These are phyloP conservation scores for Hafferia zeledoni DNA, from an alignment of 2,797 vertebrate species.

Conservation along the genomic window DNA sequence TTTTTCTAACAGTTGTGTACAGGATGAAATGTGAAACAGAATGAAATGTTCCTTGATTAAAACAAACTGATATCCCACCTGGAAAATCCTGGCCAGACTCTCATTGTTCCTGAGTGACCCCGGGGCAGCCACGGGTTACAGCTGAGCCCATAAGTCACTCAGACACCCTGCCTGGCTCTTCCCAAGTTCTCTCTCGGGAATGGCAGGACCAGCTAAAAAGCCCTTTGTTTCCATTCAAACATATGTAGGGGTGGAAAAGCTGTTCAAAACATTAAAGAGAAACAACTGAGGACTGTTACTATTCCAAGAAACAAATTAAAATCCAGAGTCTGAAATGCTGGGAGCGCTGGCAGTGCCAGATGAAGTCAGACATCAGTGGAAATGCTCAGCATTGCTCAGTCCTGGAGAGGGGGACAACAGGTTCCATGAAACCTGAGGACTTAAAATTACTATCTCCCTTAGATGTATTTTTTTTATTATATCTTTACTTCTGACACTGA, in stretches of 20 bases:
- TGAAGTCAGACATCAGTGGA: slow-evolving; percentile 27
- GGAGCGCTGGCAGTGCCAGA: neutral
- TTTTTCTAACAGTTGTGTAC: neutral
- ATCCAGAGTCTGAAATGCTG: neutral
- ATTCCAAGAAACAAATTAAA: slow-evolving; percentile 52
- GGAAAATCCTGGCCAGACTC: slow-evolving; percentile 41
- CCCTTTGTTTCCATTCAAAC: slow-evolving; percentile 56
- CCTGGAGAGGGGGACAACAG: neutral
- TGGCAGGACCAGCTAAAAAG: neutral
- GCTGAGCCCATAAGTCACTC: neutral
- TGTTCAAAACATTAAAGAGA: slow-evolving; percentile 52
- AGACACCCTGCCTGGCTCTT: neutral
- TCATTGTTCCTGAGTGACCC: slow-evolving; percentile 17
- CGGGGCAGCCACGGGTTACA: neutral
- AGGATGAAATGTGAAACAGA: too few species aligned
- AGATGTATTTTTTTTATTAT: neutral
- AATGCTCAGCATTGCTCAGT: neutral
- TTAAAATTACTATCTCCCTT: neutral
- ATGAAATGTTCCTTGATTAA: slow-evolving; percentile 17
- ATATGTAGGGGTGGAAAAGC: slow-evolving; percentile 41
- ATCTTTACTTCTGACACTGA: neutral
- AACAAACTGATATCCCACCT: slow-evolving; percentile 53
- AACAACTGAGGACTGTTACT: slow-evolving; percentile 52
- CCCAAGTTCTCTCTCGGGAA: neutral
- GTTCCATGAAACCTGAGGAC: neutral